Evolutionary conservation across 1,140 invertebrate species (phyloP).

Genomic region (Brachystomella parvula): DNA sequence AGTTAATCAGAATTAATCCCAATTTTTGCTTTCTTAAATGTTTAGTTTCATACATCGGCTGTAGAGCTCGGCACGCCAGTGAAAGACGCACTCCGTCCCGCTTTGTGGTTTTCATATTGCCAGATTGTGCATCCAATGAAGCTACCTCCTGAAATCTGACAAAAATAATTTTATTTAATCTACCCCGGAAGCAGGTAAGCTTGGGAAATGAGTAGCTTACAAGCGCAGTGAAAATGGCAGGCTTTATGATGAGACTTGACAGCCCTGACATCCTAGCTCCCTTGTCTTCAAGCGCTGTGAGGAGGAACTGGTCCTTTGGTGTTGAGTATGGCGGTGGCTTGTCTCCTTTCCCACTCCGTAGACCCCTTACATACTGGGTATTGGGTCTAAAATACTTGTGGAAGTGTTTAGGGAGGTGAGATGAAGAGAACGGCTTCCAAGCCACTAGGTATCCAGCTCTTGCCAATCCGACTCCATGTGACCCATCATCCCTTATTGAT

Average conservation of each 20-base stretch:
- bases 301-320: background rate
- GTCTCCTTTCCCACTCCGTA: background rate
- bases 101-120: conserved; percentile 66
- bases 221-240: conserved; percentile 29
- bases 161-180: conserved; percentile 27
- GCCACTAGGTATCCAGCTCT: background rate
- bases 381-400: background rate
- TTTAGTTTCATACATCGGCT: too few relatives aligned
- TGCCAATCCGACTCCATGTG: background rate
- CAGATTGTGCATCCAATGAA: conserved; percentile 69
- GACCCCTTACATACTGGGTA: background rate
- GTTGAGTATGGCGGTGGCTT: background rate
- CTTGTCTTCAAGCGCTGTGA: background rate
- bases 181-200: too few relatives aligned
- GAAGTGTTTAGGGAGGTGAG: background rate
- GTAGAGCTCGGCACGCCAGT: too few relatives aligned
- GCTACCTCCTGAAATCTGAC: conserved; percentile 63
- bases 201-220: conserved; percentile 21
- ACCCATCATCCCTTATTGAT: background rate
- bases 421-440: background rate
- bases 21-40: background rate
- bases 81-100: background rate
- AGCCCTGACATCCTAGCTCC: conserved; percentile 12
- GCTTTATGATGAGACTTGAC: conserved; percentile 25
- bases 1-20: conserved; percentile 1